These are phyloP conservation scores for Spodoptera litura DNA, from an alignment of 1,140 invertebrate species.

Conservation along the genomic window DNA sequence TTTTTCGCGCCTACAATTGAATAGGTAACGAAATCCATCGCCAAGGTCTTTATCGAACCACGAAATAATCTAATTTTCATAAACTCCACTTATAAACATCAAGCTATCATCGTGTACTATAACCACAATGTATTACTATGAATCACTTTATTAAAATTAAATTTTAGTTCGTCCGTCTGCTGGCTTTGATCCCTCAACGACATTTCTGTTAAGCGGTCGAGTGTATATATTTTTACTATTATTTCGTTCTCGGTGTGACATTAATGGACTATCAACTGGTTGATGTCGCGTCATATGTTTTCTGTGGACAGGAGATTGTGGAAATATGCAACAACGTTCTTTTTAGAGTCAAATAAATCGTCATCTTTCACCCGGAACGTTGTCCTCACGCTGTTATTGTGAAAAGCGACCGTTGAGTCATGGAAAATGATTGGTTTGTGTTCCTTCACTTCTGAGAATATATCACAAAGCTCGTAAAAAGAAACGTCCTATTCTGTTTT, in stretches of 20 bases:
- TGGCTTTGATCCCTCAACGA: slow-evolving; percentile 40
- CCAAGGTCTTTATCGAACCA: slow-evolving; percentile 15
- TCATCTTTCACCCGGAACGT: slow-evolving; percentile 6
- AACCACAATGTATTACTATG: slow-evolving; percentile 1
- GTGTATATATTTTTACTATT: slow-evolving; percentile 46
- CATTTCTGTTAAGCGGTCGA: slow-evolving; percentile 32
- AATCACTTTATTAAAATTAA: slow-evolving; percentile 40
- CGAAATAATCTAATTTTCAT: slow-evolving; percentile 23
- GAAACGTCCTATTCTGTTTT: slow-evolving; percentile 19
- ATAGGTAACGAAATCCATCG: not conserved
- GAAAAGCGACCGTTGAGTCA: slow-evolving; percentile 5
- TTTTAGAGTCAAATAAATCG: slow-evolving; percentile 33
- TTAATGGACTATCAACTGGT: slow-evolving; percentile 51
- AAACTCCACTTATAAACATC: slow-evolving; percentile 1
- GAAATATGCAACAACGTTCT: slow-evolving; percentile 41
- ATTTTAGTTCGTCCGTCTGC: slow-evolving; percentile 6
- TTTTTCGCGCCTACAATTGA: not conserved
- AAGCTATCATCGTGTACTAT: slow-evolving; percentile 29
- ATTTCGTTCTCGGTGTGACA: slow-evolving; percentile 48
- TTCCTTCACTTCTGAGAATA: slow-evolving; percentile 12
- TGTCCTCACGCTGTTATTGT: not conserved
- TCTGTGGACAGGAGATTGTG: slow-evolving; percentile 47
- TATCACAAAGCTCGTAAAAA: slow-evolving; percentile 25
- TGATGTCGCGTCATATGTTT: slow-evolving; percentile 48
- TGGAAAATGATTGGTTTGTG: not conserved